These are phyloP conservation scores for Aphidius ervi DNA, from an alignment of 1,140 invertebrate genomes.

Conservation along the genomic window DNA sequence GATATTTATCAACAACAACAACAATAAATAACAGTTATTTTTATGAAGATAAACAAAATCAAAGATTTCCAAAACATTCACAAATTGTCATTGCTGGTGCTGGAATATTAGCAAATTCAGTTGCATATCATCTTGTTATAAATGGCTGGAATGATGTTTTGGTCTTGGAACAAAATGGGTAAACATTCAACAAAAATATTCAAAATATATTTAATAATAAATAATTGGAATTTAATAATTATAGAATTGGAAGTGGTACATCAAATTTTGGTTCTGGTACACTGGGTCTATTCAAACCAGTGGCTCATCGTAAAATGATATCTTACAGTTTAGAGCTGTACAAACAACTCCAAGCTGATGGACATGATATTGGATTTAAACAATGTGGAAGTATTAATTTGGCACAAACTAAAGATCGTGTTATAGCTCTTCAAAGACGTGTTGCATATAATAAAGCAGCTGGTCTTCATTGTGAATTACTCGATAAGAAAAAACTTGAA, in stretches of 20 bases:
- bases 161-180: constrained; percentile 62
- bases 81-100: constrained; percentile 66
- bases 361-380: constrained; percentile 61
- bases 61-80: constrained; percentile 48
- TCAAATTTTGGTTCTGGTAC: constrained; percentile 66
- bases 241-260: constrained; percentile 60
- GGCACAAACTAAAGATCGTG: constrained; percentile 68
- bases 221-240: no score
- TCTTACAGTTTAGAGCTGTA: constrained; percentile 64
- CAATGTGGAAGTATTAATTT: constrained; percentile 69
- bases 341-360: constrained; percentile 59
- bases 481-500: constrained; percentile 47
- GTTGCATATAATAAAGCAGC: constrained; percentile 58
- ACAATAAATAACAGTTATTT: no score
- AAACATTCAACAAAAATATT: constrained; percentile 5
- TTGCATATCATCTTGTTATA: constrained; percentile 64
- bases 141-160: constrained; percentile 64
- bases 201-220: no score
- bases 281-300: constrained; percentile 60
- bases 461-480: constrained; percentile 55
- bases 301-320: constrained; percentile 58
- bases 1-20: no score
- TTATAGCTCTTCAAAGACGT: constrained; percentile 61
- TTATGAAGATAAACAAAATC: no score
- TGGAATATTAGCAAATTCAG: constrained; percentile 63